Conservation (phyloP, 2,113 vertebrate species). For the Plotosus lineatus region DNA sequence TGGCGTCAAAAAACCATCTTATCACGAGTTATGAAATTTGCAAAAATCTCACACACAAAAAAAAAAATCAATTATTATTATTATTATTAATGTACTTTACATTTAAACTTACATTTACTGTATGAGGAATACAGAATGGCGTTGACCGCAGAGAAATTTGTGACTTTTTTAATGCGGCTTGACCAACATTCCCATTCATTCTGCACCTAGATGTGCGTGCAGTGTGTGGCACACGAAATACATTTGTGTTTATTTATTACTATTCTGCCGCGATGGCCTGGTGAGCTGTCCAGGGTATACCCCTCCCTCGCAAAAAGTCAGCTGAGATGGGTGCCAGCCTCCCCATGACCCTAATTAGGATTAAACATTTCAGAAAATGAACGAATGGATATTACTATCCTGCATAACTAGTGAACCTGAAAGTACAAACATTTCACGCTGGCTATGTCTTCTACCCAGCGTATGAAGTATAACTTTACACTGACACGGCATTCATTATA, state of each 20-base stretch:
- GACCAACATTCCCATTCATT: background rate
- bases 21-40: too few species aligned
- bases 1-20: too few species aligned
- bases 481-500: background rate
- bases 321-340: too few species aligned
- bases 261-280: too few species aligned
- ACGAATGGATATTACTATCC: constrained; percentile 13
- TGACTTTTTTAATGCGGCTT: background rate
- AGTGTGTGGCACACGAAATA: background rate
- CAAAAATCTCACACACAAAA: too few species aligned
- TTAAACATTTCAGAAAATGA: too few species aligned
- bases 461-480: background rate
- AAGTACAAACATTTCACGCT: background rate
- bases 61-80: too few species aligned
- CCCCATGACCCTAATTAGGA: too few species aligned
- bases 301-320: too few species aligned
- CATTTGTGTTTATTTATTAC: background rate
- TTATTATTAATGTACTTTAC: background rate
- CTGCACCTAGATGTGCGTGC: background rate
- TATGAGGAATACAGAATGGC: background rate
- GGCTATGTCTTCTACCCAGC: background rate
- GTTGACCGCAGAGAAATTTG: too few species aligned
- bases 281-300: too few species aligned
- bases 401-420: background rate
- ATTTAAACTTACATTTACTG: background rate